Conservation (phyloP, 2,113 vertebrate species). For the Panurus biarmicus region DNA sequence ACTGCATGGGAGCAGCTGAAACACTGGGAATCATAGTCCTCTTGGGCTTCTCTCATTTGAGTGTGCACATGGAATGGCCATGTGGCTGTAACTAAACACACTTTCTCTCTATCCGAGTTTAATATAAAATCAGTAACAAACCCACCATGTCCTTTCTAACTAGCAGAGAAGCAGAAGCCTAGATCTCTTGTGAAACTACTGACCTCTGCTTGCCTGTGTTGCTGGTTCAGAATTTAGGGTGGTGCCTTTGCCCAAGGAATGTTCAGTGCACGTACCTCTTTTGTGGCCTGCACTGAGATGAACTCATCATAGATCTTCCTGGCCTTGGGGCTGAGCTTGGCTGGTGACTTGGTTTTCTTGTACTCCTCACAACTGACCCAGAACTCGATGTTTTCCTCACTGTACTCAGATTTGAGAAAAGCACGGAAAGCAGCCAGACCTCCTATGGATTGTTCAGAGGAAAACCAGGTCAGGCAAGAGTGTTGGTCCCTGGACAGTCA, state of each 20-base stretch:
- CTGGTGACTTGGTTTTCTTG: slow-evolving; percentile 72
- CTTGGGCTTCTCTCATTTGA: not conserved
- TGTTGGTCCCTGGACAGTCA: fast-evolving
- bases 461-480: not conserved
- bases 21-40: not conserved
- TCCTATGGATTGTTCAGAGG: slow-evolving; percentile 56
- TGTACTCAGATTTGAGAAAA: slow-evolving; percentile 89
- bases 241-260: not conserved
- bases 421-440: slow-evolving; percentile 79
- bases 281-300: slow-evolving; percentile 79
- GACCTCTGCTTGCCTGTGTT: not conserved
- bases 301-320: slow-evolving; percentile 84
- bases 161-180: not conserved
- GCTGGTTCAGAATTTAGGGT: not conserved
- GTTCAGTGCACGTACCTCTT: slow-evolving; percentile 75
- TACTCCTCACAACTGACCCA: slow-evolving; percentile 88
- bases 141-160: not conserved
- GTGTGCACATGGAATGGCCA: not conserved
- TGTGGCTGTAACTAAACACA: not conserved
- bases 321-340: slow-evolving; percentile 75
- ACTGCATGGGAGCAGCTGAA: not conserved
- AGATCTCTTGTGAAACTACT: not conserved
- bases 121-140: not conserved
- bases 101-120: not conserved
- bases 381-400: slow-evolving; percentile 90